Conservation (phyloP, 1,140 invertebrate genomes). For the Armadillidium nasatum region DNA sequence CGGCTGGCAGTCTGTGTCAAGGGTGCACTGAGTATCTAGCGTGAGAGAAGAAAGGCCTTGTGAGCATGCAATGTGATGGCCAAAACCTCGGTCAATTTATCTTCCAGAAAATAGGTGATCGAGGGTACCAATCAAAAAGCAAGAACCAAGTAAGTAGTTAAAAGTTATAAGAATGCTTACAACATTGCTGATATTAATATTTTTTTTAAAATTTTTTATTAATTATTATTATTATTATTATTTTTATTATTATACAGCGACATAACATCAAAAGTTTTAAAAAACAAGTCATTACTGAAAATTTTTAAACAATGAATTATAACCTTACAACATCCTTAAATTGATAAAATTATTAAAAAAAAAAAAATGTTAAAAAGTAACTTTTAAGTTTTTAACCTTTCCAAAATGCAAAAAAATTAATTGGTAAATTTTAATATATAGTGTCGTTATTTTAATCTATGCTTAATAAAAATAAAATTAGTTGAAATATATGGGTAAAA, state of each 20-base stretch:
- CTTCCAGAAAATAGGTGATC: neutral
- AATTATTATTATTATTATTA: neutral
- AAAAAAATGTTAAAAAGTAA: too few species aligned
- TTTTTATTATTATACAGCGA: neutral
- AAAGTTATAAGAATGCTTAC: neutral
- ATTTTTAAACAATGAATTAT: too few species aligned
- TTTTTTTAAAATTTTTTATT: neutral
- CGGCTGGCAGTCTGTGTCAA: conserved; percentile 81
- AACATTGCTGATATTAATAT: neutral
- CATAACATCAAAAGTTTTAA: too few species aligned
- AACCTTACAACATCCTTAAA: too few species aligned
- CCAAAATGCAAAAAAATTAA: too few species aligned
- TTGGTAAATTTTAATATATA: too few species aligned
- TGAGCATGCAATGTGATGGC: conserved; percentile 38
- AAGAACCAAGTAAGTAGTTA: conserved; percentile 10
- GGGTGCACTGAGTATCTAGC: conserved; percentile 65
- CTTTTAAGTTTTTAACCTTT: too few species aligned
- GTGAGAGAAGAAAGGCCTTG: conserved; percentile 38
- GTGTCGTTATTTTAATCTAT: too few species aligned
- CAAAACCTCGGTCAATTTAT: conserved; percentile 10
- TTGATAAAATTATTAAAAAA: too few species aligned
- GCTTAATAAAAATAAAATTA: too few species aligned
- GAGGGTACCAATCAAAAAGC: neutral
- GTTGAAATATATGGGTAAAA: too few species aligned
- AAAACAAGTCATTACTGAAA: too few species aligned